Base-by-base conservation (phyloP, 30 jellyfish, hydroid and myxozoan species). In the Aurelia aurita region DNA sequence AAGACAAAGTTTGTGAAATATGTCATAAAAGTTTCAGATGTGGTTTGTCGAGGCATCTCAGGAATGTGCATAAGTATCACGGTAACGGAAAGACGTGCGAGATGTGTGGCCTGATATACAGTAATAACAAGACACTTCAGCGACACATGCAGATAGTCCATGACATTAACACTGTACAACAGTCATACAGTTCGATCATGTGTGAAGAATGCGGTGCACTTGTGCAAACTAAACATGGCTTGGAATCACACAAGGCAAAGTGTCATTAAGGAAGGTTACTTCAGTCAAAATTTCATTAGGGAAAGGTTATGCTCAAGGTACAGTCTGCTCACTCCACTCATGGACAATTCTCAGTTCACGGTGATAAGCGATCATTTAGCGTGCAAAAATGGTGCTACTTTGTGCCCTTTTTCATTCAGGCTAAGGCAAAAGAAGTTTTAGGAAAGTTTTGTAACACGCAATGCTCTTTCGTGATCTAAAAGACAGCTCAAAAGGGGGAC, bases 201-300 rank as follows among this genome's bases (percentile, higher is more conserved):
- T 72, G 84, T 8, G 84, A 72, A n/a, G 84, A 72, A 35, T 72
- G 84, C 20, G 84, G 84, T 0, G 84, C 84, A 22, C 35, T 72
- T 3, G 61, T 72, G 13, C 84, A 72, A 45, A 72, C 84, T 10
- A 21, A 25, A 7, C 26, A 26, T 72, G 84, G 84, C 44, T 28
- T 72, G 10, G 49, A 28, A 5, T 15, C 53, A 16, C 84, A 72
- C 44, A 72, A 46, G 19, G 51, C 35, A 26, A 43, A 49, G 6
- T 72, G 69, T 6, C 84, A 72, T 49, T 22, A 39, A 10, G 27
- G n/a, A 9, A 35, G 47, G 51, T 39, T 39, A 2, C 15, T 39
- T 34, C 10, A 34, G 46, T 34, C 46, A 10, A 34, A 34, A 34
- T 0, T 34, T 34, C 46, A 10, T 34, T 34, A 10, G n/a, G n/a